Percentiles rank a stretch among this genome's conserved stretches.
These are phyloP conservation scores for Sebastes steindachneri DNA, from an alignment of 2,797 vertebrate species.

Conservation along the genomic window DNA sequence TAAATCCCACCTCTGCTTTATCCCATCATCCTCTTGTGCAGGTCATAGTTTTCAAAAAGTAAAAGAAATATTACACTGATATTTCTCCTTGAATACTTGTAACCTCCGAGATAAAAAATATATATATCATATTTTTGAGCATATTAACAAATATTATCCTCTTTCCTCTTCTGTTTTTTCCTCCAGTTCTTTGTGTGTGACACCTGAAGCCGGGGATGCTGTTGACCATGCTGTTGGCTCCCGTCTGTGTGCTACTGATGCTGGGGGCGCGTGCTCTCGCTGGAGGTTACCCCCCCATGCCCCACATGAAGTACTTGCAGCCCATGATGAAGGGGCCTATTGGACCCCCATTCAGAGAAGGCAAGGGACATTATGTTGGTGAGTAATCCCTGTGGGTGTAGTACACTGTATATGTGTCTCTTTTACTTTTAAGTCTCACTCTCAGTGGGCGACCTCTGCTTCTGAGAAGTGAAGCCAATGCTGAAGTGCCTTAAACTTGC, in stretches of 20 bases:
- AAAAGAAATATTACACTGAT: background rate
- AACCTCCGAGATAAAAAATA: no score
- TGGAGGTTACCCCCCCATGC: conserved; percentile 90
- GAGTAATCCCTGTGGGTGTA: conserved; percentile 76
- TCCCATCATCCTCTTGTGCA: background rate
- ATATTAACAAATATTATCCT: background rate
- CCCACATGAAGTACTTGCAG: conserved; percentile 95
- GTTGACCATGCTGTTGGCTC: conserved; percentile 80
- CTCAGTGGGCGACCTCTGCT: no score
- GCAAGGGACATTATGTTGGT: conserved; percentile 98
- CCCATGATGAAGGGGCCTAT: conserved; percentile 98
- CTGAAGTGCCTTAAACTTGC: no score
- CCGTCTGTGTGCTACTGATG: conserved; percentile 79
- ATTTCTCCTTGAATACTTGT: background rate
- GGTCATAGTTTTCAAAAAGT: background rate
- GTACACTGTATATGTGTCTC: background rate
- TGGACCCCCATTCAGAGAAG: conserved; percentile 97
- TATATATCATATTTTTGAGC: background rate
- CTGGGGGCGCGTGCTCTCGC: conserved; percentile 84
- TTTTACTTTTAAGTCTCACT: background rate
- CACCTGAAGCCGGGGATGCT: conserved; percentile 59
- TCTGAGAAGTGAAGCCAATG: no score
- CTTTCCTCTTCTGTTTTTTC: conserved; percentile 7
- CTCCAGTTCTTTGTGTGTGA: conserved; percentile 71
- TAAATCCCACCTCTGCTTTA: background rate